phyloP scores from a whole-genome alignment of 2,888 invertebrate species.

The Torymus aiolomorphi region DNA sequence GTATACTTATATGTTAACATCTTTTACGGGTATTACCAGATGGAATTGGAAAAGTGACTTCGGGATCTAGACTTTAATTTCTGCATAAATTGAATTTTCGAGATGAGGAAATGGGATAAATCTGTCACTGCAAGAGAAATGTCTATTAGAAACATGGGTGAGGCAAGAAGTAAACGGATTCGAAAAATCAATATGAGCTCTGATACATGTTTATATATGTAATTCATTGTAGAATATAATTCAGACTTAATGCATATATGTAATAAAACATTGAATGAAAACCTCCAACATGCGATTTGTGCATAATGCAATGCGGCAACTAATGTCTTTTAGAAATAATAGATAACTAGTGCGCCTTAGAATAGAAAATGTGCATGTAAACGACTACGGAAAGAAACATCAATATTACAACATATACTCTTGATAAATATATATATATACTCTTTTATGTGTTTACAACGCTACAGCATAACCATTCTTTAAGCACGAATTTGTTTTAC shows the following conservation, averaged over 20 bases:
- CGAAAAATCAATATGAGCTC: too few species aligned
- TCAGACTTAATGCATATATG: too few species aligned
- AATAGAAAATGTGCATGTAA: conserved; percentile 26
- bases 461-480: neutral
- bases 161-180: too few species aligned
- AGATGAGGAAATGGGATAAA: neutral
- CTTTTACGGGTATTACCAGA: neutral
- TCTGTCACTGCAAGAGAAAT: neutral
- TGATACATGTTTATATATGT: too few species aligned
- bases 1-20: too few species aligned
- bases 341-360: conserved; percentile 18
- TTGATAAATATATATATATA: too few species aligned
- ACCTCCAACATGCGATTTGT: too few species aligned
- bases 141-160: neutral
- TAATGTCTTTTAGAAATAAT: conserved; percentile 3
- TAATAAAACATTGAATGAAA: too few species aligned
- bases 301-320: too few species aligned
- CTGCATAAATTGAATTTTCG: neutral
- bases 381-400: conserved; percentile 2
- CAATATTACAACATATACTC: too few species aligned
- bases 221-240: too few species aligned
- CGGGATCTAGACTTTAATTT: neutral
- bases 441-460: neutral
- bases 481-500: conserved; percentile 3
- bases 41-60: conserved; percentile 13